Base-by-base conservation (phyloP, 1,140 invertebrate species). In the Brachionus rotundiformis region DNA sequence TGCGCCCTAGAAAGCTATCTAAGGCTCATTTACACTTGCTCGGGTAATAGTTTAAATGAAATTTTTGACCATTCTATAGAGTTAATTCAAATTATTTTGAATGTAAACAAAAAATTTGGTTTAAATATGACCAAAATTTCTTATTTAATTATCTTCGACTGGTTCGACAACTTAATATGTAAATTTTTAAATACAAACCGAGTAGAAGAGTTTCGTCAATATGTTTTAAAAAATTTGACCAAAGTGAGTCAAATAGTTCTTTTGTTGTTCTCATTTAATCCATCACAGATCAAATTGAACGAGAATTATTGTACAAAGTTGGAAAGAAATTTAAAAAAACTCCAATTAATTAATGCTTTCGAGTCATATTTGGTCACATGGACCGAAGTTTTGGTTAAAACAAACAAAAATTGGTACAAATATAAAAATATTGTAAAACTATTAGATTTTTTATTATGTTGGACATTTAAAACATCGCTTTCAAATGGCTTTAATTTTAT, bases 371-470 rank as follows among this genome's bases (percentile, higher is more conserved):
- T 73, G 39, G 4, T 27, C n/a, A 73, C 41, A 44, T 73, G 68
- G 68, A 44, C 25, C 6, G 68, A 73, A 73, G 25, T 79, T 10
- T 41, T 79, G n/a, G 8, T 79, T 23, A 79, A 63, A 36, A 6
- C 47, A n/a, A 63, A 25, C 29, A 79, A 79, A 61, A 54, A 79
- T 36, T 79, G 76, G 76, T 25, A 41, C 47, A 79, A 79, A 63
- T 79, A 79, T 23, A 79, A 63, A 63, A 79, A 79, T 33, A 41
- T 59, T 27, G 76, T 79, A 13, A 79, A 79, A 79, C 4, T 79
- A 10, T 27, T 79, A 1, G 76, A 79, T 63, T 59, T 41, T 59
- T 41, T 79, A 10, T 5, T 79, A 3, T 79, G 47, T n/a, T 63
- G 19, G n/a, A 59, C 76, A 11, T 54, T 54, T 5, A 79, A 79